phyloP scores from a whole-genome alignment of 2,113 vertebrate genomes.

The Indri indri region DNA sequence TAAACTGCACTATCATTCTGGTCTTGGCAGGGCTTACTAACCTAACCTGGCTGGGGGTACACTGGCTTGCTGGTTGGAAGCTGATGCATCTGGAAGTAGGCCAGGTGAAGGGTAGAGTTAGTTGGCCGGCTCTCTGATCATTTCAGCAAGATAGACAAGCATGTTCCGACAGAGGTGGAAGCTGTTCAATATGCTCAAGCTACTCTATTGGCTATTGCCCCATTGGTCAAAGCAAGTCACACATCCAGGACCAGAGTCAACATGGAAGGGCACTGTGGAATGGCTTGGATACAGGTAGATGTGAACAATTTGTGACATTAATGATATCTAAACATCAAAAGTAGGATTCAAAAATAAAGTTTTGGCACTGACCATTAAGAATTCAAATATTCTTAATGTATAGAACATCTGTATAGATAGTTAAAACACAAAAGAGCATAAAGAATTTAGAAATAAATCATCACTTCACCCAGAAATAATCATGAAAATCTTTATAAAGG shows the following conservation, averaged over 20 bases:
- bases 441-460: not conserved
- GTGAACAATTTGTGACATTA: not conserved
- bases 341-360: not conserved
- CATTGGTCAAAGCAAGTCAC: not conserved
- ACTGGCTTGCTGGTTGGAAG: not conserved
- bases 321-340: not conserved
- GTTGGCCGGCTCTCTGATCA: not conserved
- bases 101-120: not conserved
- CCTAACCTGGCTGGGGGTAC: not conserved
- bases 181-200: not conserved
- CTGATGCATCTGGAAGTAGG: not conserved
- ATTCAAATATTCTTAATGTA: not conserved
- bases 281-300: not conserved
- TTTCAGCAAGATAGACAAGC: not conserved
- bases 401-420: not conserved
- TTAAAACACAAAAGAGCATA: not conserved
- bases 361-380: not conserved
- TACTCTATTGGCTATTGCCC: not conserved
- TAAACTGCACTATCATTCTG: not conserved
- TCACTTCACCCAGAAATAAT: not conserved
- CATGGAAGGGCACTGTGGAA: not conserved
- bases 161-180: not conserved
- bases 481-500: not conserved
- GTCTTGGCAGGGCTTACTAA: not conserved
- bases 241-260: not conserved